phyloP scores from a whole-genome alignment of 2,888 invertebrate genomes.

The Morpho deidamia region DNA sequence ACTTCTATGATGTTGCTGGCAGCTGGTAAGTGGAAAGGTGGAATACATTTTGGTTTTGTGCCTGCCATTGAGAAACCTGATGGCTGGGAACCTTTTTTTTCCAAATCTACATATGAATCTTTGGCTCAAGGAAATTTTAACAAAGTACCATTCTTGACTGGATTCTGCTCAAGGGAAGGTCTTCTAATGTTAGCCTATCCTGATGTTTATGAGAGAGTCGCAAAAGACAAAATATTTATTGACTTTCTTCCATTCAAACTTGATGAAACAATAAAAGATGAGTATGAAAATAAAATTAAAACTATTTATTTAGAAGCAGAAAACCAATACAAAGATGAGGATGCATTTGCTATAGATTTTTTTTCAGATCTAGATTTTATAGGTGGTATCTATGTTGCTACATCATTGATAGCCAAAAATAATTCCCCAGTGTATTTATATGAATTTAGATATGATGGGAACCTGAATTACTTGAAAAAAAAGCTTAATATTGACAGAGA shows the following conservation, averaged over 20 bases:
- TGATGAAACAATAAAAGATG: slow-evolving; percentile 34
- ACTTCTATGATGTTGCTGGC: slow-evolving; percentile 41
- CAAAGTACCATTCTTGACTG: slow-evolving; percentile 69
- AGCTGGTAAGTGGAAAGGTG: slow-evolving; percentile 42
- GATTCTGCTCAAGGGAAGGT: slow-evolving; percentile 69
- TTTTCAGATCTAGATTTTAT: slow-evolving; percentile 70
- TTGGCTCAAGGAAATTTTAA: slow-evolving; percentile 56
- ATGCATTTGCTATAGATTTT: slow-evolving; percentile 63
- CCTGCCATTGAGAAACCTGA: slow-evolving; percentile 59
- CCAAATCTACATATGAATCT: slow-evolving; percentile 52
- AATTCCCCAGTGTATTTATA: slow-evolving; percentile 75
- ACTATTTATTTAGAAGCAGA: slow-evolving; percentile 65
- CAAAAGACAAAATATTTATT: slow-evolving; percentile 49
- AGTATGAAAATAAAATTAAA: slow-evolving; percentile 46
- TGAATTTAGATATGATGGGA: slow-evolving; percentile 77
- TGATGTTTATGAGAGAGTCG: slow-evolving; percentile 54
- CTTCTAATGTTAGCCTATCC: slow-evolving; percentile 41
- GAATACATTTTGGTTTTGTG: slow-evolving; percentile 69
- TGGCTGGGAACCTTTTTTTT: slow-evolving; percentile 64
- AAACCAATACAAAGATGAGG: slow-evolving; percentile 41
- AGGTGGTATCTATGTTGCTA: slow-evolving; percentile 52
- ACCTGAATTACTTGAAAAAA: slow-evolving; percentile 71
- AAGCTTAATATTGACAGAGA: slow-evolving; percentile 50
- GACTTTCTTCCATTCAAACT: slow-evolving; percentile 49
- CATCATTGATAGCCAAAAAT: slow-evolving; percentile 47